Percentiles rank a stretch among this genome's conserved stretches.
These are phyloP conservation scores for Meloe dianella DNA, from an alignment of 2,888 invertebrate genomes.

Conservation along the genomic window DNA sequence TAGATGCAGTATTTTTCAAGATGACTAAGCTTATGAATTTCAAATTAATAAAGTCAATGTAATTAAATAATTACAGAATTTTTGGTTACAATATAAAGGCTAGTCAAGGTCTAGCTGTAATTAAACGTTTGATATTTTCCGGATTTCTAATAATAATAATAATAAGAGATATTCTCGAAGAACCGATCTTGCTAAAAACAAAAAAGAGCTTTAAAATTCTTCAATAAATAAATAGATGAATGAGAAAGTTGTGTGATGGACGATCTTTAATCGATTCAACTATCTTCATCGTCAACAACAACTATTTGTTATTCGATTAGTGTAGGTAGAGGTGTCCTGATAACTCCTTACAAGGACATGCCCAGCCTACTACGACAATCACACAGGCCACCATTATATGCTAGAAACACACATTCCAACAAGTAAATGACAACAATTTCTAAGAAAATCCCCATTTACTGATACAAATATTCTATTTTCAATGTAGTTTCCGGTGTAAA, in stretches of 20 bases:
- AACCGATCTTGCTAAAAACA: too few relatives aligned
- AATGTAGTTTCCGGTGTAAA: background rate
- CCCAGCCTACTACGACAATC: conserved; percentile 2
- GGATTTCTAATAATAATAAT: too few relatives aligned
- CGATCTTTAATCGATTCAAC: background rate
- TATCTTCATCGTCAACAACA: background rate
- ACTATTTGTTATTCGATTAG: background rate
- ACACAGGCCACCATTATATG: background rate
- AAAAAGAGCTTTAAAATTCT: too few relatives aligned
- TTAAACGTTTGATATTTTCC: background rate
- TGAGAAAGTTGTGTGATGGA: too few relatives aligned
- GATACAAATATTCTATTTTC: background rate
- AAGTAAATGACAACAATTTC: background rate
- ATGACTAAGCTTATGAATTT: background rate
- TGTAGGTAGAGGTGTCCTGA: conserved; percentile 1
- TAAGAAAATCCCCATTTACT: background rate
- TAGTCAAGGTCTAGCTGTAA: background rate
- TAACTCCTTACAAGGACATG: conserved; percentile 5
- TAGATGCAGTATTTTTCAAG: background rate
- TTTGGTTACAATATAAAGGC: background rate
- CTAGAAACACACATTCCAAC: background rate
- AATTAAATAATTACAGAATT: background rate
- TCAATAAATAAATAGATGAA: too few relatives aligned
- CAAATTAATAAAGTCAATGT: background rate
- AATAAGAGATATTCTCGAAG: too few relatives aligned